Conservation (phyloP, 2,888 invertebrate species). For the Drosophila trichaetosa region DNA sequence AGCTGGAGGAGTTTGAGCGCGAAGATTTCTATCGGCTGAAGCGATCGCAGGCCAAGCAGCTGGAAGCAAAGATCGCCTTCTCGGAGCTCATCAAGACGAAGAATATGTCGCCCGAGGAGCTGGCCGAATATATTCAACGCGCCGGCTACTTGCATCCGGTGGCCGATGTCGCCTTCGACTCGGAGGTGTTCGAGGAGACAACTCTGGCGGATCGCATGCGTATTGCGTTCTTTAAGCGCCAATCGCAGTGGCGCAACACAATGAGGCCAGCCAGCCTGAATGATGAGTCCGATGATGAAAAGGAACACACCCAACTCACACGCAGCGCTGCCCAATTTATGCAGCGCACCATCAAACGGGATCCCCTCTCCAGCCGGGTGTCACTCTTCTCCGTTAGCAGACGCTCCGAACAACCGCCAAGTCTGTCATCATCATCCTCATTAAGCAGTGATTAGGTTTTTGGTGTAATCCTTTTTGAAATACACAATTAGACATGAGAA, state of each 20-base stretch:
- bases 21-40: slow-evolving; percentile 83
- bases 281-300: neutral
- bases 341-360: neutral
- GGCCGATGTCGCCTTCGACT: slow-evolving; percentile 56
- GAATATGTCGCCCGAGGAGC: slow-evolving; percentile 54
- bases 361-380: slow-evolving; percentile 22
- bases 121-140: slow-evolving; percentile 29
- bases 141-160: slow-evolving; percentile 26
- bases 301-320: neutral
- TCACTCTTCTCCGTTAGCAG: slow-evolving; percentile 13
- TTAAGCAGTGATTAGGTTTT: neutral
- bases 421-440: neutral
- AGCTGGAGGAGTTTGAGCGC: slow-evolving; percentile 80
- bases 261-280: neutral
- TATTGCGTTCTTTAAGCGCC: slow-evolving; percentile 5
- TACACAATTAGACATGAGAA: slow-evolving; percentile 12
- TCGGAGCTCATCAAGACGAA: slow-evolving; percentile 57
- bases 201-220: slow-evolving; percentile 14
- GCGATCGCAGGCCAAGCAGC: slow-evolving; percentile 80
- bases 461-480: neutral
- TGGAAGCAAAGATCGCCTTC: slow-evolving; percentile 72
- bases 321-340: neutral
- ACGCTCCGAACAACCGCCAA: neutral
- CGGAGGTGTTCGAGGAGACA: slow-evolving; percentile 11
- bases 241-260: neutral